A percentile compares a stretch with the other conserved stretches of the same genome.
Conservation (phyloP, 2,888 invertebrate genomes). For the Meiosimyza platycephala region DNA sequence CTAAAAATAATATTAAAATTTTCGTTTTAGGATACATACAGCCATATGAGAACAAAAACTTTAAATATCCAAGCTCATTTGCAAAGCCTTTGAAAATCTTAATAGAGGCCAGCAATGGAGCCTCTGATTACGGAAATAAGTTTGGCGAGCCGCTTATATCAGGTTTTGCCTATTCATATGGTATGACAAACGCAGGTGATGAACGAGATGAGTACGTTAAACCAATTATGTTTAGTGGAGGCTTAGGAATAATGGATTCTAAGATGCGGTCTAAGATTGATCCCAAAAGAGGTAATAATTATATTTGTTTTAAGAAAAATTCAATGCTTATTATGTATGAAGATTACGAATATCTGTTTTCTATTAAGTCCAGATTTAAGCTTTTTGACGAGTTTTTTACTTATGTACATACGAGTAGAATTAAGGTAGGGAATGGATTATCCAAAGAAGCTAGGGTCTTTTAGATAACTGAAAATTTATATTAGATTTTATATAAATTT, state of each 20-base stretch:
- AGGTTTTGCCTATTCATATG: conserved; percentile 94
- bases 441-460: too few species aligned
- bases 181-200: conserved; percentile 74
- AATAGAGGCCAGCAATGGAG: conserved; percentile 97
- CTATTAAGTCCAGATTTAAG: too few species aligned
- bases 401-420: too few species aligned
- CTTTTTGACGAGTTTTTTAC: too few species aligned
- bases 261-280: conserved; percentile 81
- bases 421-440: too few species aligned
- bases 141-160: conserved; percentile 95
- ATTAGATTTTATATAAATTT: too few species aligned
- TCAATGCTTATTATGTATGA: too few species aligned
- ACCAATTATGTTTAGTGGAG: conserved; percentile 99
- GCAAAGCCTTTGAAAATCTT: conserved; percentile 90
- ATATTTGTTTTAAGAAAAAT: background rate
- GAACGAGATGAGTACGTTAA: conserved; percentile 93
- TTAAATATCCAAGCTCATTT: conserved; percentile 88
- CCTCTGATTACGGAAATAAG: conserved; percentile 99
- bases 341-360: too few species aligned
- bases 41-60: conserved; percentile 85
- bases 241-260: conserved; percentile 91
- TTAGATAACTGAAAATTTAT: too few species aligned
- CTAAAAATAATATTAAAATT: too few species aligned
- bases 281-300: conserved; percentile 75
- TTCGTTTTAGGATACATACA: conserved; percentile 76